These are phyloP conservation scores for Periphyllus acericola DNA, from an alignment of 2,888 invertebrate genomes.

Conservation along the genomic window DNA sequence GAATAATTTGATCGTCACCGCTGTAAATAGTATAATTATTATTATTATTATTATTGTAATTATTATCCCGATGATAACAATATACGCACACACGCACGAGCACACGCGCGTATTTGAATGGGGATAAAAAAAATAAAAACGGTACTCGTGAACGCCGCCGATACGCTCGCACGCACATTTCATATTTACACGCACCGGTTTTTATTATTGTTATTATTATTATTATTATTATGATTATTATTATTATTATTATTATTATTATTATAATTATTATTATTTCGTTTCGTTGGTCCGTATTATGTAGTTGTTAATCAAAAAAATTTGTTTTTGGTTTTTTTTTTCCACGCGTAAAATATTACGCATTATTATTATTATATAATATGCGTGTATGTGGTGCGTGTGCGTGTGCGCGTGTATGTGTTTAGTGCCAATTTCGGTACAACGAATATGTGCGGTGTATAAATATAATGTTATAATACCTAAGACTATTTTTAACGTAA, in stretches of 20 bases:
- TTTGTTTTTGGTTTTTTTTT: slow-evolving; percentile 13
- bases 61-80: not conserved
- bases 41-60: too few relatives aligned
- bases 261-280: not conserved
- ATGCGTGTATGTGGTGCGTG: not conserved
- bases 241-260: not conserved
- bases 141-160: not conserved
- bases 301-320: slow-evolving; percentile 46
- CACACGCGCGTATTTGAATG: not conserved
- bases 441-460: not conserved
- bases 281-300: not conserved
- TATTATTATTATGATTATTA: not conserved
- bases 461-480: not conserved
- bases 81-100: not conserved
- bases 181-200: not conserved
- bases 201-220: slow-evolving; percentile 10
- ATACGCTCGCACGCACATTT: not conserved
- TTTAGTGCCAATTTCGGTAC: slow-evolving; percentile 22
- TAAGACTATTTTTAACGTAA: not conserved
- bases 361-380: not conserved
- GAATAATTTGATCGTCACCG: not conserved
- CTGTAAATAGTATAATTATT: not conserved
- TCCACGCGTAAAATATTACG: not conserved
- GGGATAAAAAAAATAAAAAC: not conserved
- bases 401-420: not conserved